Percentiles rank a stretch among this genome's conserved stretches.
Evolutionary conservation across 2,113 vertebrate species (phyloP).

Genomic region (Sylvia atricapilla): DNA sequence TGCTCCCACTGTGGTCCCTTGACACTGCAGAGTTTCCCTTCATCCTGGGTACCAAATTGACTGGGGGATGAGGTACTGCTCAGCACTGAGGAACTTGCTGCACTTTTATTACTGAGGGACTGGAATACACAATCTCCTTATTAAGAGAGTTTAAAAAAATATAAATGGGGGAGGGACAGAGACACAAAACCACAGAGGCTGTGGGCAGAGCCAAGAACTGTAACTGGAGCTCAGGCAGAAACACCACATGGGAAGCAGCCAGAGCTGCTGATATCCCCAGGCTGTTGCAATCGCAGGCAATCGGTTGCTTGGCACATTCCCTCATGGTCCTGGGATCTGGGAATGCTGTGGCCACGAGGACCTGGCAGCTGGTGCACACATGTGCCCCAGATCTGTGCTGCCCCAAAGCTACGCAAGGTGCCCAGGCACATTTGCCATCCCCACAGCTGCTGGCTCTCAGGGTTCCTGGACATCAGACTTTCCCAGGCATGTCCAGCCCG

Average conservation of each 20-base stretch:
- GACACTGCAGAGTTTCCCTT: not conserved
- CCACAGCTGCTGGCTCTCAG: not conserved
- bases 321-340: not conserved
- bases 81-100: not conserved
- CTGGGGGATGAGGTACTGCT: not conserved
- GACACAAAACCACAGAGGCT: not conserved
- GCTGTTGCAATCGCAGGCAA: not conserved
- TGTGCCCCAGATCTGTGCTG: not conserved
- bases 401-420: not conserved
- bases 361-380: not conserved
- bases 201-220: not conserved
- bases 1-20: not conserved
- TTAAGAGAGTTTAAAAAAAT: not conserved
- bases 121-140: not conserved
- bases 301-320: not conserved
- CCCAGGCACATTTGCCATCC: not conserved
- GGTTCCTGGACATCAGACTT: not conserved
- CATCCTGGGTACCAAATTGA: accelerated
- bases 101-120: not conserved
- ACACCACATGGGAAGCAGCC: not conserved
- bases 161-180: not conserved
- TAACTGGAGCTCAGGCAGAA: not conserved
- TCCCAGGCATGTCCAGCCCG: accelerated
- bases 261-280: not conserved
- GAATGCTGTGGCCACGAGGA: not conserved